Conservation (phyloP, 2,888 invertebrate genomes). For the Criorhina ranunculi region DNA sequence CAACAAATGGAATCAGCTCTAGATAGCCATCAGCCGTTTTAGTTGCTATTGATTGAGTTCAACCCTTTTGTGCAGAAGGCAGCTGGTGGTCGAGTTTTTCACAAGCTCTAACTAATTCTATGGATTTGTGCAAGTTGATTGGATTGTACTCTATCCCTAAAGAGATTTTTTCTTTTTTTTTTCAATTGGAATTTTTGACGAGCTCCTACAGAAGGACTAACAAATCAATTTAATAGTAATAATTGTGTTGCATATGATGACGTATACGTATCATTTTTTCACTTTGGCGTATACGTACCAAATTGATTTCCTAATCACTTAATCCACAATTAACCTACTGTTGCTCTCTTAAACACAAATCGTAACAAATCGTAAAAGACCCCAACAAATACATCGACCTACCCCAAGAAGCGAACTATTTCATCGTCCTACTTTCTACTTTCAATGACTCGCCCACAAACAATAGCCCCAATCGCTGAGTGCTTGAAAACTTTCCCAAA, state of each 20-base stretch:
- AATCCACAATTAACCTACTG: no score
- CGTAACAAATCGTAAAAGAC: no score
- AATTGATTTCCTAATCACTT: no score
- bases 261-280: no score
- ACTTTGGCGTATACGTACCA: no score
- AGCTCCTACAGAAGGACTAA: conserved; percentile 24
- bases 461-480: neutral
- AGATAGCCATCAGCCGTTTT: conserved; percentile 58
- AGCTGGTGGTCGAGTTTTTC: conserved; percentile 14
- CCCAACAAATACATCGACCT: no score
- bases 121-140: conserved; percentile 64
- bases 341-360: no score
- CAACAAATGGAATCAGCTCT: conserved; percentile 44
- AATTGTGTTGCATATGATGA: no score
- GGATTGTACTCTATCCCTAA: conserved; percentile 43
- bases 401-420: no score
- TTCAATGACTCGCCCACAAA: neutral
- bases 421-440: no score
- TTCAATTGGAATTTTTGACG: conserved; percentile 43
- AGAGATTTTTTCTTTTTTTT: conserved; percentile 5
- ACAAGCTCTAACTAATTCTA: conserved; percentile 36
- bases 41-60: conserved; percentile 54
- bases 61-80: neutral
- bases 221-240: neutral
- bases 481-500: neutral